Evolutionary conservation across 2,888 invertebrate species (phyloP), one percentile per base, ranked within the genome.

Genomic region (Drosophila pseudotakahashii): DNA sequence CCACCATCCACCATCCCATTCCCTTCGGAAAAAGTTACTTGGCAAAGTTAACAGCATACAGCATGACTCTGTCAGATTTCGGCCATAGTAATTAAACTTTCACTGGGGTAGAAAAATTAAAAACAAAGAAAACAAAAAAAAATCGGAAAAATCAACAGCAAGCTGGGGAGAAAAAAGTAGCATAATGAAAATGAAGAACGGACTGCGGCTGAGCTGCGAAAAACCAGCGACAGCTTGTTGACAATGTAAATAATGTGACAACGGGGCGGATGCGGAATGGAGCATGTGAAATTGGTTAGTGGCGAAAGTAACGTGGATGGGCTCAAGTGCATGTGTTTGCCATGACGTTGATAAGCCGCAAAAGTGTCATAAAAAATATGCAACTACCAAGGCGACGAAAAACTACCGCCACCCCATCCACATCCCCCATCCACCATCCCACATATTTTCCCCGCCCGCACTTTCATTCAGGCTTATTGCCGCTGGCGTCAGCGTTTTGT

Each of bases 311-410:
- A 55, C 44, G 50, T 53, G 54, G 37, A 66, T 73, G 57, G 70
- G 74, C 70, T 75, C 62, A 75, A 69, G 59, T 76, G 81, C 81
- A 80, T 78, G 79, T 88, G 88, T 82, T 85, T 76, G 77, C 74
- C 50, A 19, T 82, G 86, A 84, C 83, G 86, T 85, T 84, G 83
- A 84, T 84, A 88, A 82, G 83, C 83, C 83, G 73, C 88, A 88
- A 83, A 85, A 88, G 80, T 85, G 83, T 83, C 86, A 83, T 88
- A 88, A 85, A 84, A 88, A 88, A 79, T 80, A 75, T 82, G 86
- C 80, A 76, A 75, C 75, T 79, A 85, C 69, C 68, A 71, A 64
- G 62, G 62, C 54, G 63, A 55, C 41, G 57, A 72, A 71, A 71
- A 63, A 60, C 64, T 60, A 58, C 50, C 30, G 1, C 44, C 14